Evolutionary conservation across 2,888 invertebrate genomes (phyloP).

Genomic region (Amiota mariae): DNA sequence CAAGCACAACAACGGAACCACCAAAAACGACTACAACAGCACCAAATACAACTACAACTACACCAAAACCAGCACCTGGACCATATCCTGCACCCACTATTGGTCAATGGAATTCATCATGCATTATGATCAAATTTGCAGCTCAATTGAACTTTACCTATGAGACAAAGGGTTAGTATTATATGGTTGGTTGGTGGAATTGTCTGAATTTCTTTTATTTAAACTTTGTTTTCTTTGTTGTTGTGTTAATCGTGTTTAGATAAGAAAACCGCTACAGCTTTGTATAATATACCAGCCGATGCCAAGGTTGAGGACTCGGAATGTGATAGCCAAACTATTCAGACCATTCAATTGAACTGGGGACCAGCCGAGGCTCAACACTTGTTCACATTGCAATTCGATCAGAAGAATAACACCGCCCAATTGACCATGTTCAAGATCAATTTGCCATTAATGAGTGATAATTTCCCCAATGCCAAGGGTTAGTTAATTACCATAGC

Average conservation of each 20-base stretch:
- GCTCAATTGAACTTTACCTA: constrained; percentile 78
- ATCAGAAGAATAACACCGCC: constrained; percentile 70
- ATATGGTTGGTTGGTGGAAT: too few species aligned
- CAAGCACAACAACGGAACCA: constrained; percentile 59
- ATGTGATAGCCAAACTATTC: constrained; percentile 70
- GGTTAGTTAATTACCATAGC: constrained; percentile 50
- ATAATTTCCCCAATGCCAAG: constrained; percentile 71
- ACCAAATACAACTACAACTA: constrained; percentile 63
- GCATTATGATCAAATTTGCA: constrained; percentile 80
- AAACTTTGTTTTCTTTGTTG: not conserved
- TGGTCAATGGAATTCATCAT: constrained; percentile 78
- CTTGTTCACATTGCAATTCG: constrained; percentile 73
- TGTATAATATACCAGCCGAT: constrained; percentile 74
- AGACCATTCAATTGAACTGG: constrained; percentile 74
- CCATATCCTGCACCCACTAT: constrained; percentile 68
- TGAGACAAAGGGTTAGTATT: constrained; percentile 62
- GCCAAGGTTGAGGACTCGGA: constrained; percentile 69
- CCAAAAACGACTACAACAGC: constrained; percentile 60
- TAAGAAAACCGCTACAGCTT: constrained; percentile 63
- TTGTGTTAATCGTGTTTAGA: constrained; percentile 44
- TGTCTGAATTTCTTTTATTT: not conserved
- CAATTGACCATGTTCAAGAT: constrained; percentile 62
- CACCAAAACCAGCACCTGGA: constrained; percentile 65
- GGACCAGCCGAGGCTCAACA: constrained; percentile 51
- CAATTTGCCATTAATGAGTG: constrained; percentile 59